Conservation (phyloP, 2,888 invertebrate genomes). For the Euproctis similis region DNA sequence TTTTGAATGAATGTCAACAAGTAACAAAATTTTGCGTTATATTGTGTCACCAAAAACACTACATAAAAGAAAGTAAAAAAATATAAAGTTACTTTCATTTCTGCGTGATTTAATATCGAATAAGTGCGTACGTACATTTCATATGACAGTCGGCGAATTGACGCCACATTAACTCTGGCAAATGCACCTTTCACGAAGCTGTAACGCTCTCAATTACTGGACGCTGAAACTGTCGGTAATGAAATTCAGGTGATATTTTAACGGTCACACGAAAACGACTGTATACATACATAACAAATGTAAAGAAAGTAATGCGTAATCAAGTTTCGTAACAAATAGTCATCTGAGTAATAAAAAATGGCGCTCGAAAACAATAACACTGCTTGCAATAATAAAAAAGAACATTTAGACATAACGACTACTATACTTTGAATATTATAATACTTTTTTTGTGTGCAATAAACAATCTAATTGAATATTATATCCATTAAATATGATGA, state of each 20-base stretch:
- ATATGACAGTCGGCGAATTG: conserved; percentile 1
- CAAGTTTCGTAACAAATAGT: conserved; percentile 3
- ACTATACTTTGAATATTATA: not conserved
- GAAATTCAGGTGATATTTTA: conserved; percentile 8
- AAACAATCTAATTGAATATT: not conserved
- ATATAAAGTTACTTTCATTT: too few relatives aligned
- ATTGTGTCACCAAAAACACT: too few relatives aligned
- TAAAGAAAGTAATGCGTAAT: conserved; percentile 8
- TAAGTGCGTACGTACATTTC: too few relatives aligned
- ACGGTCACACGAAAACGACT: conserved; percentile 17
- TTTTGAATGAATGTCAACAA: too few relatives aligned
- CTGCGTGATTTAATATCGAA: too few relatives aligned
- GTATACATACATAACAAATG: conserved; percentile 10
- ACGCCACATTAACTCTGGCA: conserved; percentile 22
- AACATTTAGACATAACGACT: not conserved
- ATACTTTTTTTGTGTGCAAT: not conserved
- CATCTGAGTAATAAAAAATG: conserved; percentile 1
- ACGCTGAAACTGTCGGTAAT: conserved; percentile 9
- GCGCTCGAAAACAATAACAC: conserved; percentile 1
- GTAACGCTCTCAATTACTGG: conserved; percentile 9
- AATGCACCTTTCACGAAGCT: conserved; percentile 17
- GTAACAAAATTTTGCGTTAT: too few relatives aligned
- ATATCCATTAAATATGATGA: not conserved
- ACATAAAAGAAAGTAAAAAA: too few relatives aligned
- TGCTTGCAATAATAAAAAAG: not conserved